phyloP scores from a whole-genome alignment of 1,140 invertebrate genomes.

The Cherax quadricarinatus region DNA sequence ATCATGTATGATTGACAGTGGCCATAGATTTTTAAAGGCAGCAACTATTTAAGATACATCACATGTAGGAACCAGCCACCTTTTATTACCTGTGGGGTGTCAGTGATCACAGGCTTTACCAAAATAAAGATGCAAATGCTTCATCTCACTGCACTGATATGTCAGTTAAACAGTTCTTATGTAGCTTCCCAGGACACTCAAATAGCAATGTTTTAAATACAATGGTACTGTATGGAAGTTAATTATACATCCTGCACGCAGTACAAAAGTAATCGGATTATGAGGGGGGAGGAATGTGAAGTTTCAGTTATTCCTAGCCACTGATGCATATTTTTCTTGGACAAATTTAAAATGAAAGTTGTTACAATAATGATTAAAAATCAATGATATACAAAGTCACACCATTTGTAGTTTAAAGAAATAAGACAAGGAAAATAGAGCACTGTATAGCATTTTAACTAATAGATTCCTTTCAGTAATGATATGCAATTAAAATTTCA shows the following conservation, averaged over 20 bases:
- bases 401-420: too few species aligned
- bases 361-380: too few species aligned
- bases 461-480: too few species aligned
- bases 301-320: too few species aligned
- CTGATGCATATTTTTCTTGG: too few species aligned
- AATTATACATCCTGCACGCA: background rate
- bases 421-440: too few species aligned
- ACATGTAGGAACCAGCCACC: background rate
- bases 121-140: background rate
- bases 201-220: background rate
- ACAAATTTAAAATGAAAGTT: too few species aligned
- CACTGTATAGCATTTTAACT: too few species aligned
- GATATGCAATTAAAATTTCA: too few species aligned
- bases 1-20: background rate
- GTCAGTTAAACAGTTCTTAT: background rate
- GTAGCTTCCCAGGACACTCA: background rate
- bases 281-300: too few species aligned
- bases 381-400: too few species aligned
- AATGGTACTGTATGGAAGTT: background rate
- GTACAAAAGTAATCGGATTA: too few species aligned
- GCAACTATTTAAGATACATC: background rate
- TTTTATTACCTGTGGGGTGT: background rate
- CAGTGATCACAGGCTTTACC: background rate
- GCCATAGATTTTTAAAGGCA: background rate
- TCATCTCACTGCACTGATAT: background rate